Conservation (phyloP, 2,113 vertebrate species). For the Saguinus midas region DNA sequence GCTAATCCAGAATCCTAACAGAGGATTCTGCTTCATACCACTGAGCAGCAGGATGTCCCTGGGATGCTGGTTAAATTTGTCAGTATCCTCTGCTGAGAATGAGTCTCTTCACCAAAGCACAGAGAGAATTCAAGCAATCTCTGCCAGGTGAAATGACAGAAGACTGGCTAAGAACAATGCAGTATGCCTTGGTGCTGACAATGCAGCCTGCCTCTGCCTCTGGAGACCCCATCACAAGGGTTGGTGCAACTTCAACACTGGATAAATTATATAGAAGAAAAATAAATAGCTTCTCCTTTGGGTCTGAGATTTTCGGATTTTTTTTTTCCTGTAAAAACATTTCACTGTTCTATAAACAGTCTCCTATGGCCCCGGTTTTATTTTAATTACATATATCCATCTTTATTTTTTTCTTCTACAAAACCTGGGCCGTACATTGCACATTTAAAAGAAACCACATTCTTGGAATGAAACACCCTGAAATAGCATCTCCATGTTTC, state of each 20-base stretch:
- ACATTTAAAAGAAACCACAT: conserved; percentile 74
- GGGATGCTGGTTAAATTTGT: background rate
- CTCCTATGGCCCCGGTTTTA: conserved; percentile 58
- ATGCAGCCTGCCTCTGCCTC: background rate
- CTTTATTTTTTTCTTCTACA: conserved; percentile 72
- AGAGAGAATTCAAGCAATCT: background rate
- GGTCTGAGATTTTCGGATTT: conserved; percentile 5
- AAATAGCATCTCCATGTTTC: conserved; percentile 43
- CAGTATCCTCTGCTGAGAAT: background rate
- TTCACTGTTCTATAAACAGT: conserved; percentile 78
- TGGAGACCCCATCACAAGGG: background rate
- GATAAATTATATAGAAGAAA: conserved; percentile 27
- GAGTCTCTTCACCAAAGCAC: background rate
- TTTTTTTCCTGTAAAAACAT: conserved; percentile 39
- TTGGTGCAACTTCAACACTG: background rate
- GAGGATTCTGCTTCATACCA: background rate
- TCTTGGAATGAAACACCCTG: conserved; percentile 50
- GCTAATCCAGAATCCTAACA: background rate
- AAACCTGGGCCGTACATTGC: conserved; percentile 60
- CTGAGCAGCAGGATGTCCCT: background rate
- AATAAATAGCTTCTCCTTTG: background rate
- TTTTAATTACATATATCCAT: conserved; percentile 77
- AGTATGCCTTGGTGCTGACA: background rate
- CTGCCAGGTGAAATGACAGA: background rate
- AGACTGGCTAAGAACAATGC: background rate